A percentile compares a stretch with the other conserved stretches of the same genome.
phyloP scores from a whole-genome alignment of 2,888 invertebrate species.

The Encarsia formosa region DNA sequence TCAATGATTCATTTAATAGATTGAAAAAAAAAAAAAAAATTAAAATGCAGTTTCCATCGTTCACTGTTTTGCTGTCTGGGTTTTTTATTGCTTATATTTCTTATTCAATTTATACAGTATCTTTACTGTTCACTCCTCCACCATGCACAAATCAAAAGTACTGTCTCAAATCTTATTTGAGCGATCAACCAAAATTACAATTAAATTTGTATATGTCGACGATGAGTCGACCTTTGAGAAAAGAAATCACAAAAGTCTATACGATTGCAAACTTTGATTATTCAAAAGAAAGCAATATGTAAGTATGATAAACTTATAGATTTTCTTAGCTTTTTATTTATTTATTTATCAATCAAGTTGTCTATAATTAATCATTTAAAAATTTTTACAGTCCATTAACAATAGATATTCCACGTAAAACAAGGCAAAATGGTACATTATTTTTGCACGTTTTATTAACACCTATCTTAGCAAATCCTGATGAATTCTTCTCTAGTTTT shows the following conservation, averaged over 20 bases:
- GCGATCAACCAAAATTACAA: conserved; percentile 65
- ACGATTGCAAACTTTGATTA: conserved; percentile 66
- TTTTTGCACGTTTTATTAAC: conserved; percentile 72
- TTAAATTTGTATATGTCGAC: conserved; percentile 67
- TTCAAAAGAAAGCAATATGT: conserved; percentile 55
- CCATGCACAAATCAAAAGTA: conserved; percentile 61
- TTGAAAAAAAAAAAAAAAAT: conserved; percentile 2
- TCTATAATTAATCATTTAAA: not conserved
- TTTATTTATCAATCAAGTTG: too few species aligned
- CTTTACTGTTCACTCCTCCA: conserved; percentile 68
- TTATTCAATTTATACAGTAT: conserved; percentile 73
- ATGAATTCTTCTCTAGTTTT: conserved; percentile 59
- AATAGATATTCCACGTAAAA: conserved; percentile 68
- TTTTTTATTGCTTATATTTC: conserved; percentile 67
- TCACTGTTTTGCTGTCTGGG: conserved; percentile 61
- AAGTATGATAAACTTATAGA: conserved; percentile 32
- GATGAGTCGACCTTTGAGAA: conserved; percentile 56
- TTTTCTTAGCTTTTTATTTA: not conserved
- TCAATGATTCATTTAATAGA: too few species aligned
- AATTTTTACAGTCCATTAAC: conserved; percentile 58
- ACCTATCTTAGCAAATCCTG: conserved; percentile 55
- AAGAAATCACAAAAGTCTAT: conserved; percentile 61
- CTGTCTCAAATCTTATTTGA: conserved; percentile 69
- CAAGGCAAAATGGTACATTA: conserved; percentile 79
- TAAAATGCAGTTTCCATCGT: conserved; percentile 52